These are phyloP conservation scores for Columbina picui DNA, from an alignment of 2,113 vertebrate genomes.

Conservation along the genomic window DNA sequence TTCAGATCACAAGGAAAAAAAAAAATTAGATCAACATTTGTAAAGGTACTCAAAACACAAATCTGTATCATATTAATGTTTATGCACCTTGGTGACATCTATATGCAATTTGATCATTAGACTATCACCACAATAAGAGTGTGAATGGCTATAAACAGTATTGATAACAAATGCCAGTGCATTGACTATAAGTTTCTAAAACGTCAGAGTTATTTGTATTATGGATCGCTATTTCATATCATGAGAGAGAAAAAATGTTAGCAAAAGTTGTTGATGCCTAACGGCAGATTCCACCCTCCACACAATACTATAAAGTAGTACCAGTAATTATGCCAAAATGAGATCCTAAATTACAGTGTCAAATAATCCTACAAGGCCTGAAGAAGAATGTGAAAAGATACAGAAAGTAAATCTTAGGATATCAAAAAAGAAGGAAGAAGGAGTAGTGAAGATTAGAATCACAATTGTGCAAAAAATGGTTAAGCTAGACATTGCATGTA, in stretches of 20 bases:
- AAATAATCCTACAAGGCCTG: not conserved
- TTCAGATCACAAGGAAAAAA: not conserved
- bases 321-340: not conserved
- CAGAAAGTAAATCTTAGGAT: not conserved
- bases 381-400: not conserved
- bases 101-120: not conserved
- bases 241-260: not conserved
- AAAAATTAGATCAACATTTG: not conserved
- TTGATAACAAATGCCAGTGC: not conserved
- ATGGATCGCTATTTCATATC: not conserved
- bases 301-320: not conserved
- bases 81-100: rapidly evolving
- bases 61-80: not conserved
- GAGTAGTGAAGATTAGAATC: not conserved
- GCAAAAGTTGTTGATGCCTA: not conserved
- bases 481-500: not conserved
- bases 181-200: not conserved
- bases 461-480: not conserved
- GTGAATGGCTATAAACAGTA: not conserved
- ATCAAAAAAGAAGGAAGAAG: not conserved
- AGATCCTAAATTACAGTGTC: not conserved
- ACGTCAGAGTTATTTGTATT: not conserved
- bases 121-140: not conserved
- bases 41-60: not conserved
- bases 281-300: not conserved